Evolutionary conservation across 2,888 invertebrate genomes (phyloP), one percentile per base, ranked within the genome.

Genomic region (Brenthis ino): DNA sequence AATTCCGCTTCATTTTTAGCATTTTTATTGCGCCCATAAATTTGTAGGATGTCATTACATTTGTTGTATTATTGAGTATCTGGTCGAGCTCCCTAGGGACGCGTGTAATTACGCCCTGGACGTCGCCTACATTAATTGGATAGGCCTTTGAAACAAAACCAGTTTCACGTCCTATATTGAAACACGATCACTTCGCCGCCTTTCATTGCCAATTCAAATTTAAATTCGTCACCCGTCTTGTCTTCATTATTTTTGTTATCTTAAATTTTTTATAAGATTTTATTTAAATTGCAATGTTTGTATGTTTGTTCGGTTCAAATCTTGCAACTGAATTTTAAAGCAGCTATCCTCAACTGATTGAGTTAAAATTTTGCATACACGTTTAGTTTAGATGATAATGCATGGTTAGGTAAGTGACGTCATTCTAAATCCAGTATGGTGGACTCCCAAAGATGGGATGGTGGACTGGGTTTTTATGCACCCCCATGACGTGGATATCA

Each of bases 41-140:
- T 72, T 70, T 56, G 65, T 57, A 51, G 71, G 63, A 68, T 69
- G 74, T 72, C 74, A 72, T 74, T 72, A 70, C 68, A 57, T 50
- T 70, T 67, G 72, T 72, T 72, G 74, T 74, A 71, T 73, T 75
- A 75, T 76, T 75, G 77, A 77, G 74, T 70, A 69, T 68, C 68
- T 74, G 72, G 69, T 68, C 58, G 69, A 76, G 75, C 72, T 80
- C 83, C 82, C 81, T 74, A 71, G 72, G 76, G 83, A 73, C 68
- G 67, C 77, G 71, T 78, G 82, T 84, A 83, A 86, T 87, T 80
- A 80, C 80, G 77, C 76, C 74, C 74, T 77, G 81, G 82, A 85
- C 86, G 82, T 80, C 80, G 79, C 79, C 72, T 78, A 75, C 80
- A 78, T 81, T 87, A 85, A 87, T 87, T 86, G 86, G 84, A 84